Evolutionary conservation across 2,888 invertebrate species (phyloP).

Genomic region (Rugalucina vietnamica): DNA sequence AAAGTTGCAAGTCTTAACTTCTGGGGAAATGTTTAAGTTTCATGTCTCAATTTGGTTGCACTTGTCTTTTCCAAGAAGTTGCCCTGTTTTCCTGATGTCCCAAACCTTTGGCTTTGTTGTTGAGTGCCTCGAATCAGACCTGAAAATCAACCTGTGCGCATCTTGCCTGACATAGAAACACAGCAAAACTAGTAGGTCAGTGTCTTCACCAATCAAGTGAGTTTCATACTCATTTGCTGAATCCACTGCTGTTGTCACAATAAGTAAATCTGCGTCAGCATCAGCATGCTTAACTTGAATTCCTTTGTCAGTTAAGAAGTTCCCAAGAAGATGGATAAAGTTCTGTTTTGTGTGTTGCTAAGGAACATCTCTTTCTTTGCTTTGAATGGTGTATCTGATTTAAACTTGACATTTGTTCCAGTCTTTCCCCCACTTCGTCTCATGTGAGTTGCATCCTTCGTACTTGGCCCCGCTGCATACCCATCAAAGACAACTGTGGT

Average conservation of each 20-base stretch:
- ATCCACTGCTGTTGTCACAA: constrained; percentile 31
- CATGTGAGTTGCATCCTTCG: constrained; percentile 61
- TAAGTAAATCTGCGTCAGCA: constrained; percentile 36
- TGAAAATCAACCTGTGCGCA: background rate
- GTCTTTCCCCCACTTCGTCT: constrained; percentile 42
- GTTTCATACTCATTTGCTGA: background rate
- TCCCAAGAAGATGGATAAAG: constrained; percentile 55
- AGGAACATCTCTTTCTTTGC: constrained; percentile 63
- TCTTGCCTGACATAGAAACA: constrained; percentile 5
- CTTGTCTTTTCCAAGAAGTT: constrained; percentile 30
- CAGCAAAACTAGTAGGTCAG: constrained; percentile 39
- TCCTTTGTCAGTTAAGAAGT: constrained; percentile 28
- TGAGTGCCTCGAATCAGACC: background rate
- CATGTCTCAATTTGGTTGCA: no score
- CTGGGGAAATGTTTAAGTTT: no score
- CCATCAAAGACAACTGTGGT: constrained; percentile 62
- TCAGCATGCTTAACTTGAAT: constrained; percentile 7
- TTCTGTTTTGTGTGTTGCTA: constrained; percentile 57
- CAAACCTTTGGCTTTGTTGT: constrained; percentile 47
- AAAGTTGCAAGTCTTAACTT: no score
- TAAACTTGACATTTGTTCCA: constrained; percentile 48
- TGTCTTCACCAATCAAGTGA: constrained; percentile 37
- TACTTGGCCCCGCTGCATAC: constrained; percentile 55
- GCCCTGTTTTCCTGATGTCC: constrained; percentile 50
- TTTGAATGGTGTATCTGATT: constrained; percentile 34